Base-by-base conservation (phyloP, 1,140 invertebrate species). In the Leguminivora glycinivorella region DNA sequence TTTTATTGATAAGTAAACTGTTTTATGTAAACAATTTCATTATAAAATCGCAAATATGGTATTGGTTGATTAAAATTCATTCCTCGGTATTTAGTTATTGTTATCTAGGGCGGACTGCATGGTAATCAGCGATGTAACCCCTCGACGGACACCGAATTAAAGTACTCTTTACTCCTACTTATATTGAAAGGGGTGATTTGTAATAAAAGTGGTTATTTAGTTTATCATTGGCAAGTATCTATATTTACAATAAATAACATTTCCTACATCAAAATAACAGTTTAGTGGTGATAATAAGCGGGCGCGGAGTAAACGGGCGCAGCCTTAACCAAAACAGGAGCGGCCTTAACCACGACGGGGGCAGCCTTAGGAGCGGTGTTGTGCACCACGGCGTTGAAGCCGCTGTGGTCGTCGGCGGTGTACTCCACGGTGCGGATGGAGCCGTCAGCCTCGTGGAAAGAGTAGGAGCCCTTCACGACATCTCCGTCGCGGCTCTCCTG, bases 401-500 rank as follows among this genome's bases (percentile, higher is more conserved):
- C 88, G 68, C 82, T 87, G 76, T 87, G 84, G 73, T 83, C 81
- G 74, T 91, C 89, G 4, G 89, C 72, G 70, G 89, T 85, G 85
- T 93, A 93, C 70, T 90, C 81, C 9, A 92, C 92, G 63, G 83
- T 92, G 72, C 93, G 83, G 80, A 93, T 83, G 66, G 93, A 93
- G 63, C 93, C 93, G 72, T 93, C 93, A n/a, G 93, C 87, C 75
- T 93, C 92, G 58, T 92, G 79, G 63, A 93, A 75, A 6, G 91
- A 92, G 88, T 94, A 95, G 58, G 85, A 78, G 75, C 93, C 93
- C 72, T 93, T 88, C 56, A 93, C 91, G 17, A 83, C 84, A 73
- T 92, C 92, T 67, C 93, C 92, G 74, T 93, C 92, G 74, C 92
- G 85, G 71, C 81, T 80, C 83, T 93, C 92, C 77, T 92, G 89